A percentile compares a stretch with the other conserved stretches of the same genome.
phyloP scores from a whole-genome alignment of 2,113 vertebrate genomes.

The Chascanopsetta lugubris region DNA sequence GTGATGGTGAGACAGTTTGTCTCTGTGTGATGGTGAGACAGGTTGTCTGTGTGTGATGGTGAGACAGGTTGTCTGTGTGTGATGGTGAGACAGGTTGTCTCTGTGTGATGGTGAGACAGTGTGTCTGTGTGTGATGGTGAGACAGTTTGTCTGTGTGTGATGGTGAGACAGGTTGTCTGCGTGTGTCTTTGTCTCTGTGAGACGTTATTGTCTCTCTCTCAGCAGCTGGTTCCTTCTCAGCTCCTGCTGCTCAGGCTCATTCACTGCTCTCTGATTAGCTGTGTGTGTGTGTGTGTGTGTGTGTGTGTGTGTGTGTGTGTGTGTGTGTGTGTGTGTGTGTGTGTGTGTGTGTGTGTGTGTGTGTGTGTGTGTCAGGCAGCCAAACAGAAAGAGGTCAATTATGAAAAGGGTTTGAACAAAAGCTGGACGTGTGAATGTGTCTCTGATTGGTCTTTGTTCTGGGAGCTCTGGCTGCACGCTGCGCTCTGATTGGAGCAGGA shows the following conservation, averaged over 20 bases:
- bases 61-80: too few relatives aligned
- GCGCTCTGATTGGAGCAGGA: constrained; percentile 9
- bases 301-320: constrained; percentile 35
- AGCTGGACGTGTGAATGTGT: constrained; percentile 8
- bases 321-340: constrained; percentile 30
- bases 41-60: too few relatives aligned
- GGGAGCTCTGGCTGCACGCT: not conserved
- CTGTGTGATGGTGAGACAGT: not conserved
- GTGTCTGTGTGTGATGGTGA: not conserved
- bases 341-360: constrained; percentile 38
- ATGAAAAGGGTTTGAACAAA: constrained; percentile 27
- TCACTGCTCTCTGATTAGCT: constrained; percentile 39
- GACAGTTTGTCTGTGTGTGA: not conserved
- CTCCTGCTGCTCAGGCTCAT: constrained; percentile 43
- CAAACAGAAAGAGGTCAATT: constrained; percentile 64
- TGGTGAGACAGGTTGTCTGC: not conserved
- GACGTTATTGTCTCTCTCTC: constrained; percentile 35
- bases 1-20: too few relatives aligned
- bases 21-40: too few relatives aligned
- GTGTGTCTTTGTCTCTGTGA: constrained; percentile 30
- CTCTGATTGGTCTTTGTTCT: constrained; percentile 55
- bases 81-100: too few relatives aligned
- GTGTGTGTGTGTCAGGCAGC: constrained; percentile 54
- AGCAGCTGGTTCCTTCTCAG: constrained; percentile 64
- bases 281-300: constrained; percentile 29